Evolutionary conservation across 1,140 invertebrate species (phyloP), one percentile per base, ranked within the genome.

Genomic region (Tenebrio molitor): DNA sequence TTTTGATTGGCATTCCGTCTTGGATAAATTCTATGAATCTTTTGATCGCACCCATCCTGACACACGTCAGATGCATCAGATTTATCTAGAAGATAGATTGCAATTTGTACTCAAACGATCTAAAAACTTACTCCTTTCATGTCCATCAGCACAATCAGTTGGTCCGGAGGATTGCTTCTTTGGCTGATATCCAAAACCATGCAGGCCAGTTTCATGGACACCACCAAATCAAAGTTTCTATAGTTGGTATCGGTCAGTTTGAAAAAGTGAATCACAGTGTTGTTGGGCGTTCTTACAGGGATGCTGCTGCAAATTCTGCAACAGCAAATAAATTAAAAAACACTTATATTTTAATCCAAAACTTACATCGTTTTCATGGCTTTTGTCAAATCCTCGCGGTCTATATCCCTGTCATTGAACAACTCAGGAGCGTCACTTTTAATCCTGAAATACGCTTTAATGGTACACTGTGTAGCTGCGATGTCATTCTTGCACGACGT

Each of bases 71-170:
- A 79, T 91, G 89, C 14, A 86, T 86, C 1, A 91, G 73, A 19
- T 84, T 82, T 6, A 70, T 42, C 74, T 79, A 21, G 33, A 77
- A 74, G 33, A 41, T 17, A 34, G 12, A 8, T 39, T 7, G 10
- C 7, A 21, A 19, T 25, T 21, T n/a, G n/a, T n/a, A n/a, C n/a
- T n/a, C n/a, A n/a, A n/a, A n/a, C n/a, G n/a, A n/a, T n/a, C n/a
- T n/a, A n/a, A n/a, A n/a, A n/a, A 76, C 73, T 76, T 76, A 82
- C 83, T 0, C 87, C 88, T 72, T 85, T 81, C 88, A 90, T 90
- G 77, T 91, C 89, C 71, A 90, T 89, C 0, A 91, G 78, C 74
- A 90, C 88, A 17, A 90, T 84, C 33, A 88, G 84, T 0, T 89
- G 79, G 41, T 39, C 74, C 5, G 82, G 80, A 12, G 78, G 76